Base-by-base conservation (phyloP, 2,113 vertebrate species). In the Tor tambroides region DNA sequence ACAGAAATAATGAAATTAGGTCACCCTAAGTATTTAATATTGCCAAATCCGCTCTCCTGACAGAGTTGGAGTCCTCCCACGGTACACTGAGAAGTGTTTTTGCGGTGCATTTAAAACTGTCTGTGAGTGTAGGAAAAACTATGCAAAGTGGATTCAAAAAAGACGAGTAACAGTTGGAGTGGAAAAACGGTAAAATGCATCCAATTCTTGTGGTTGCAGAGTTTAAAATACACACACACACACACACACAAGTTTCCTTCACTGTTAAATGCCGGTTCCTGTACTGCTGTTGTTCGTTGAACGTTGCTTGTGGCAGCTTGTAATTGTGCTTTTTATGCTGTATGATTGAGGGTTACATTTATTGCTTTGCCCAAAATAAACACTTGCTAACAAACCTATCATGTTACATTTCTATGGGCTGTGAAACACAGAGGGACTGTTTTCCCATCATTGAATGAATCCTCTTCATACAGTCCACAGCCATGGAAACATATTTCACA, bases 371-470 rank as follows among this genome's bases (percentile, higher is more conserved):
- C 90, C 90, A 90, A 90, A 87, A 59, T 86, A 89, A 92, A 93
- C 91, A 74, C 89, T 90, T 86, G 83, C 86, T 88, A 67, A 77
- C 83, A 91, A 91, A 92, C 92, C 92, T 93, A 92, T 94, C 92
- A 75, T 87, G 89, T 93, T 94, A 92, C 91, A 91, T 89, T 88
- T 87, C 87, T 89, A 91, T 91, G 88, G 87, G 86, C 91, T 95
- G 94, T 93, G 94, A 95, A 93, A 91, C 84, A 74, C 77, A 26
- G 78, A 32, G 32, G 2, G 67, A 41, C 85, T 90, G 89, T 90
- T 90, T 95, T 95, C 93, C 94, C 94, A 94, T 91, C 91, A 84
- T 83, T 87, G 67, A 72, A 59, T 35, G 51, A 72, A 84, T 71
- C 28, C 17, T 71, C 30, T 30, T 71, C 28, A 7, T 83, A n/a